Conservation (phyloP, 2,797 vertebrate species). For the Megaceryle alcyon region DNA sequence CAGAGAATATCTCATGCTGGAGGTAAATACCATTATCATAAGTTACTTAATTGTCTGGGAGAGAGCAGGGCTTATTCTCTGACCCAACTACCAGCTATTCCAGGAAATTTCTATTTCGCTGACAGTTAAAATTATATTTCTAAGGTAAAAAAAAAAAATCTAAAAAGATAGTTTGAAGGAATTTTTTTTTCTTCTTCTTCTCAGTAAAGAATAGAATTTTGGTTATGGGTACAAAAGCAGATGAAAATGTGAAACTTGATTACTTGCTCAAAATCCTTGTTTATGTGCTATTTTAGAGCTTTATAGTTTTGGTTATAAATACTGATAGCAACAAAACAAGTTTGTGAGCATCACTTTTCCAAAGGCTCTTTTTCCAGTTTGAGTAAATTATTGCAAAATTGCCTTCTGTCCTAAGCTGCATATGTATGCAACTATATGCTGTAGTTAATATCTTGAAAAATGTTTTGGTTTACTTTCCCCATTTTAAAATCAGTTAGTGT, state of each 20-base stretch:
- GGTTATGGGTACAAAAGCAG: background rate
- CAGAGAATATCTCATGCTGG: background rate
- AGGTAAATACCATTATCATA: background rate
- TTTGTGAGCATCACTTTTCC: background rate
- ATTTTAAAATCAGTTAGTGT: background rate
- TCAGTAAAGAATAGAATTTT: fast-evolving
- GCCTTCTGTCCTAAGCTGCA: background rate
- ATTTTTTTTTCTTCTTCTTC: too few relatives aligned
- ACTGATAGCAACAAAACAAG: background rate
- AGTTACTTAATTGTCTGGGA: background rate
- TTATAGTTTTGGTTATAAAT: background rate
- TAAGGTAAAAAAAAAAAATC: fast-evolving
- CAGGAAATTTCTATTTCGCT: background rate
- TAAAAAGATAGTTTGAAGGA: background rate
- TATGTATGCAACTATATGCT: background rate
- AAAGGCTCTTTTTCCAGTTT: background rate
- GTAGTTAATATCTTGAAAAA: background rate
- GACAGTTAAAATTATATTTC: background rate
- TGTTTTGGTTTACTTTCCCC: background rate
- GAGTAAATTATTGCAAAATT: background rate
- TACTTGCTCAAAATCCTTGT: background rate
- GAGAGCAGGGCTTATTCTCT: background rate
- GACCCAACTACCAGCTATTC: background rate
- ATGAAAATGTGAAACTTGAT: background rate
- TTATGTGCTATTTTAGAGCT: too few relatives aligned